These are phyloP conservation scores for Phasianus colchicus DNA, from an alignment of 2,113 vertebrate genomes.

Conservation along the genomic window DNA sequence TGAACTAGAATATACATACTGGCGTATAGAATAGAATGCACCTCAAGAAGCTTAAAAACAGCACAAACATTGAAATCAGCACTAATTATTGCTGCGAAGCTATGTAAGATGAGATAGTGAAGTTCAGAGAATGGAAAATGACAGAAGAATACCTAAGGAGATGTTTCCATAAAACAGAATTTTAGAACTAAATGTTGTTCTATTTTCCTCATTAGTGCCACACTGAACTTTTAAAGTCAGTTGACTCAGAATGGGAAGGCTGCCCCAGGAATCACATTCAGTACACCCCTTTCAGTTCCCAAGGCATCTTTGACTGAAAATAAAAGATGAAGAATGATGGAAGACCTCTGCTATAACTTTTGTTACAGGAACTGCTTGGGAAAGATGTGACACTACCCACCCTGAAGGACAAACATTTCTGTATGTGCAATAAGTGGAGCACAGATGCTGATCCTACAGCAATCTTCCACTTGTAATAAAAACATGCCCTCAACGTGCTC, in stretches of 20 bases:
- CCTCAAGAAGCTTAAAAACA: not conserved
- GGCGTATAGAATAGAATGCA: not conserved
- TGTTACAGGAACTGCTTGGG: not conserved
- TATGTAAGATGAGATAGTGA: not conserved
- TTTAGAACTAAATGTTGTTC: not conserved
- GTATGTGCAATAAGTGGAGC: not conserved
- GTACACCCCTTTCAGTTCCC: not conserved
- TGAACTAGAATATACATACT: not conserved
- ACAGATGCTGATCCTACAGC: not conserved
- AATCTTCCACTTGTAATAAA: not conserved
- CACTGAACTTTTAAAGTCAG: not conserved
- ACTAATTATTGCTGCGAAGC: not conserved
- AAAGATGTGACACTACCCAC: not conserved
- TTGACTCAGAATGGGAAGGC: not conserved
- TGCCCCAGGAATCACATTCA: constrained; percentile 1
- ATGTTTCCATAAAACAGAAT: not conserved
- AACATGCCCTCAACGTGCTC: not conserved
- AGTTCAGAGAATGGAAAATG: not conserved
- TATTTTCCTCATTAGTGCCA: not conserved
- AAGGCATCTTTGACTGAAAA: not conserved
- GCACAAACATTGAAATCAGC: not conserved
- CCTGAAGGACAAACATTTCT: not conserved
- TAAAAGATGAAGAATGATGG: not conserved
- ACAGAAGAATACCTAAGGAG: not conserved
- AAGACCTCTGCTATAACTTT: not conserved